These are phyloP conservation scores for Thamnophis elegans DNA, from an alignment of 2,797 vertebrate species.

Conservation along the genomic window DNA sequence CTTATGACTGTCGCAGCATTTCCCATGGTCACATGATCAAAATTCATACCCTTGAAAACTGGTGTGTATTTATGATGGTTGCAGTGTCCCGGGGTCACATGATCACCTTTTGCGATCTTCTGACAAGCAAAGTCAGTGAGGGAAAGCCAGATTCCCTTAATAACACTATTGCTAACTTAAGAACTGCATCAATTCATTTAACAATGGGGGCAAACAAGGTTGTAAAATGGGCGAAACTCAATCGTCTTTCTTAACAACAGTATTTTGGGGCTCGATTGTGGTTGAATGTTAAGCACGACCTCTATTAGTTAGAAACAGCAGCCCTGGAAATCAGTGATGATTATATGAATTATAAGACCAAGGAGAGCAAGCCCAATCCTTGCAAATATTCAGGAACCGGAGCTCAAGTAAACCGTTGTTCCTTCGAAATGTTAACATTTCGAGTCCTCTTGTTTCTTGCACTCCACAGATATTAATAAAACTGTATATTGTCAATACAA, in stretches of 20 bases:
- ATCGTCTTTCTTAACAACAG: neutral
- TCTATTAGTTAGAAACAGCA: neutral
- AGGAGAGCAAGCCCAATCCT: neutral
- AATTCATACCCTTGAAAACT: neutral
- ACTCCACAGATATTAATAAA: slow-evolving; percentile 53
- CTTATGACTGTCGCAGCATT: neutral
- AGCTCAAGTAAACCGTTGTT: neutral
- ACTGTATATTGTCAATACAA: slow-evolving; percentile 65
- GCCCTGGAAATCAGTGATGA: neutral
- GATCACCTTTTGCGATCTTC: neutral
- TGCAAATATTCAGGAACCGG: neutral
- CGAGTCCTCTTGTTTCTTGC: slow-evolving; percentile 45
- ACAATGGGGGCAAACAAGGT: neutral
- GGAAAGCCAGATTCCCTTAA: neutral
- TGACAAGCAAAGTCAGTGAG: neutral
- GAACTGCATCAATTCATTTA: neutral
- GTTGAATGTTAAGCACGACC: neutral
- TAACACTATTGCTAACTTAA: neutral
- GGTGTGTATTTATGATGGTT: neutral
- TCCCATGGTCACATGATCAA: neutral
- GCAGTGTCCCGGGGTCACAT: neutral
- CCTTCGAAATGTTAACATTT: slow-evolving; percentile 21
- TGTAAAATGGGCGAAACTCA: neutral
- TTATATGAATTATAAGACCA: neutral
- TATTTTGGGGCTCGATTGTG: neutral